phyloP scores from a whole-genome alignment of 1,140 invertebrate genomes.

The Nymphalis io region DNA sequence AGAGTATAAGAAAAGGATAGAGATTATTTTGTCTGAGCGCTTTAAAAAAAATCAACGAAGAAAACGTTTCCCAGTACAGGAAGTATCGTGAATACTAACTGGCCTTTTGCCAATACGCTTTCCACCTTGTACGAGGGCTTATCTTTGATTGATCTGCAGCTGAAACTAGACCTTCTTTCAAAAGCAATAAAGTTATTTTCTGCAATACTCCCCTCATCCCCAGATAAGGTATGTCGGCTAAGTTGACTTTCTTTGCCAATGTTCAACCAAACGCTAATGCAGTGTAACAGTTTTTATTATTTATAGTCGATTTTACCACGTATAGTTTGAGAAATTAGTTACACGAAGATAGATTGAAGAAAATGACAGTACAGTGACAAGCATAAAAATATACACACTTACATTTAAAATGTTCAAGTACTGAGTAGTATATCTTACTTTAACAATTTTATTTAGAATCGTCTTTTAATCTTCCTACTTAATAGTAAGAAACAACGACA shows the following conservation, averaged over 20 bases:
- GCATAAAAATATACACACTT: too few species aligned
- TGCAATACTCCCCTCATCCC: not conserved
- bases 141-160: conserved; percentile 18
- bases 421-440: too few species aligned
- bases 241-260: conserved; percentile 49
- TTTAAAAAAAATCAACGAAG: conserved; percentile 34
- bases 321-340: not conserved
- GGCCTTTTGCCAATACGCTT: conserved; percentile 49
- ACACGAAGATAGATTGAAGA: not conserved
- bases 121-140: conserved; percentile 39
- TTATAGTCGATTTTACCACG: not conserved
- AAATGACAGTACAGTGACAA: too few species aligned
- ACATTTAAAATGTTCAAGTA: not conserved
- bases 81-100: conserved; percentile 47
- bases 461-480: not conserved
- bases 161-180: conserved; percentile 30
- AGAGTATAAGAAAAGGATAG: conserved; percentile 27
- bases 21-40: conserved; percentile 22
- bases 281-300: conserved; percentile 42
- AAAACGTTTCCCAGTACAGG: conserved; percentile 48
- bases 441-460: not conserved
- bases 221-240: conserved; percentile 30
- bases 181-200: conserved; percentile 7
- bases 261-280: conserved; percentile 48
- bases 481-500: not conserved